Conservation (phyloP, 2,888 invertebrate genomes). For the Trachelus iudaicus region DNA sequence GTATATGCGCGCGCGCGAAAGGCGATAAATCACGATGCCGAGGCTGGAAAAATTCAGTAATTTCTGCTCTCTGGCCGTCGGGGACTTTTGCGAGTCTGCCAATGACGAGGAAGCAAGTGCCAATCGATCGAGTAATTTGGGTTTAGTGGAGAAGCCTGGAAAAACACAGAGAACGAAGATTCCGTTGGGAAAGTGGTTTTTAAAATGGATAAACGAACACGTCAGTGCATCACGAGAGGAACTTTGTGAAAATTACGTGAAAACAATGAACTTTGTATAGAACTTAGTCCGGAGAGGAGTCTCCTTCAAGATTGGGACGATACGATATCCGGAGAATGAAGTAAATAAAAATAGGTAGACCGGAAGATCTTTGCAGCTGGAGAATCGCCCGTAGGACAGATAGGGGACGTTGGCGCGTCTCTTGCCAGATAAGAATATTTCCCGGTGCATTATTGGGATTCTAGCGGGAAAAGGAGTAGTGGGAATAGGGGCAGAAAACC, state of each 20-base stretch:
- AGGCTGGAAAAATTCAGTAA: conserved; percentile 32
- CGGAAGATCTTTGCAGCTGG: not conserved
- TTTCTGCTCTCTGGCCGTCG: conserved; percentile 30
- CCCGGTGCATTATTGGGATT: not conserved
- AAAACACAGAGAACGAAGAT: not conserved
- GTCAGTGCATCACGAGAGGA: not conserved
- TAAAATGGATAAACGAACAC: not conserved
- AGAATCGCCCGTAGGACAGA: not conserved
- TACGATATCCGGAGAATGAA: not conserved
- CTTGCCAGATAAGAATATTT: not conserved
- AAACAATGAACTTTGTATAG: not conserved
- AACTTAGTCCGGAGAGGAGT: not conserved
- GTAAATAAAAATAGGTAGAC: not conserved
- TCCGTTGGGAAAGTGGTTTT: not conserved
- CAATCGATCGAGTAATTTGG: conserved; percentile 4
- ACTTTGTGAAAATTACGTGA: not conserved
- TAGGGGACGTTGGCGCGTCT: not conserved
- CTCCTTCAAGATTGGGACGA: not conserved
- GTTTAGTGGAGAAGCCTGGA: not conserved
- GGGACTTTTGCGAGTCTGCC: conserved; percentile 9
- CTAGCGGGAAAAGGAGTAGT: not conserved
- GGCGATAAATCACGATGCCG: conserved; percentile 47
- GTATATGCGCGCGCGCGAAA: conserved; percentile 31
- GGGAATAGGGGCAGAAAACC: not conserved
- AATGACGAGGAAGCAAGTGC: conserved; percentile 14